A percentile compares a stretch with the other conserved stretches of the same genome.
Evolutionary conservation across 2,888 invertebrate genomes (phyloP).

Genomic region (Scaptodrosophila latifasciaeformis): DNA sequence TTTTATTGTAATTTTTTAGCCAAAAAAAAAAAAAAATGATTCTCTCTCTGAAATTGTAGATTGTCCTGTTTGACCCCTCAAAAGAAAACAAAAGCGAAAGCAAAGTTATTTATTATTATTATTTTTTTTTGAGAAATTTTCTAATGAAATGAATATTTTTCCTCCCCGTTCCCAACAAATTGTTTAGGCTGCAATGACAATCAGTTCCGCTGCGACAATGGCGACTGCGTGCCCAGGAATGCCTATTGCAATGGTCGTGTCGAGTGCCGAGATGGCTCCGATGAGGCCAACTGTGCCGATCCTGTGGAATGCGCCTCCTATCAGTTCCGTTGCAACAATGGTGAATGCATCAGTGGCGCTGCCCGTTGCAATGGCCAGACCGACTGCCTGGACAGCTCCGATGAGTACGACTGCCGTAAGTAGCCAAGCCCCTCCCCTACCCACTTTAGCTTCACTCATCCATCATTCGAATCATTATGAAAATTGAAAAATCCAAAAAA

Average conservation of each 20-base stretch:
- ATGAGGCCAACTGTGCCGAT: conserved; percentile 79
- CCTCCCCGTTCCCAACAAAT: conserved; percentile 2
- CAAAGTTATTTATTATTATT: too few species aligned
- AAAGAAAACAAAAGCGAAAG: too few species aligned
- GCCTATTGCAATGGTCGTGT: conserved; percentile 79
- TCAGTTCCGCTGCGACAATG: conserved; percentile 82
- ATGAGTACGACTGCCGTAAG: conserved; percentile 78
- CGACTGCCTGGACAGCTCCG: conserved; percentile 79
- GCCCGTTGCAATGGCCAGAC: conserved; percentile 76
- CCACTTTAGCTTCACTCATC: conserved; percentile 3
- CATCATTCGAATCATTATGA: conserved; percentile 15
- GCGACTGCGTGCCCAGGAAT: conserved; percentile 80
- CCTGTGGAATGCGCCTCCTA: conserved; percentile 52
- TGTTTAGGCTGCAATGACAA: conserved; percentile 79
- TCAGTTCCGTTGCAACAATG: conserved; percentile 73
- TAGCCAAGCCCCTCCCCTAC: conserved; percentile 19
- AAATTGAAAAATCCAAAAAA: too few species aligned
- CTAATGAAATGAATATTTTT: conserved; percentile 9
- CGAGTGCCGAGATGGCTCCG: conserved; percentile 82
- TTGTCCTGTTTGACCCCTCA: too few species aligned
- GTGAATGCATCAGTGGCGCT: conserved; percentile 67
- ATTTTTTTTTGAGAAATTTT: too few species aligned
- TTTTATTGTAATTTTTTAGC: conserved; percentile 8
- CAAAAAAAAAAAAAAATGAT: too few species aligned
- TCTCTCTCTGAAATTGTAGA: too few species aligned